These are phyloP conservation scores for Tenthredo notha DNA, from an alignment of 2,888 invertebrate genomes.

Conservation along the genomic window DNA sequence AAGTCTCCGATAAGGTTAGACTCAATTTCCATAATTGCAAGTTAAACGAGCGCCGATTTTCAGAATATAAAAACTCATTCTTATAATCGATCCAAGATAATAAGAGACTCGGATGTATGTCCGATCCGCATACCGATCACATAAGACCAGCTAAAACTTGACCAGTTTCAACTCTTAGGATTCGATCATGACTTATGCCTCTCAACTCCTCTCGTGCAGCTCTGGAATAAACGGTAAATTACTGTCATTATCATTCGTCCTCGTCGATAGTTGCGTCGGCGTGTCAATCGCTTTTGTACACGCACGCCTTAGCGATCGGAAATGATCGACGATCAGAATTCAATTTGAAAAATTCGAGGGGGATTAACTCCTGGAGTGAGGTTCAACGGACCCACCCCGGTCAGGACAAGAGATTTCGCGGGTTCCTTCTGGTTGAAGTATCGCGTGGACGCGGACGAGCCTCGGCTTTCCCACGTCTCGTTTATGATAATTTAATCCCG, in stretches of 20 bases:
- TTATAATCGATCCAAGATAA: constrained; percentile 17
- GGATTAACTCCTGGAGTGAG: background rate
- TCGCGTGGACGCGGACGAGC: constrained; percentile 40
- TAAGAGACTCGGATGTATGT: background rate
- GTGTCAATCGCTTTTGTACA: constrained; percentile 29
- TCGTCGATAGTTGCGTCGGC: constrained; percentile 23
- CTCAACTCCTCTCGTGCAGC: background rate
- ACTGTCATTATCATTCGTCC: constrained; percentile 35
- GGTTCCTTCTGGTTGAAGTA: constrained; percentile 6
- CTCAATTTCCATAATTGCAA: constrained; percentile 31
- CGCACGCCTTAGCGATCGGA: background rate
- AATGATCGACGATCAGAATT: background rate
- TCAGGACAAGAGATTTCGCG: constrained; percentile 12
- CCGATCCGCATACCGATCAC: constrained; percentile 14
- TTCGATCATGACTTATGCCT: constrained; percentile 4
- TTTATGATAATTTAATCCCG: constrained; percentile 49
- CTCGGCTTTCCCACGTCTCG: constrained; percentile 43
- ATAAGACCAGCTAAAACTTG: constrained; percentile 3
- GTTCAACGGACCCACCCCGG: constrained; percentile 15
- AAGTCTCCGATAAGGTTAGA: constrained; percentile 1
- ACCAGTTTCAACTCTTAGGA: constrained; percentile 33
- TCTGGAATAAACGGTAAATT: constrained; percentile 10
- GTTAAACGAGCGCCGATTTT: background rate
- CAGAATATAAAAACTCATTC: background rate
- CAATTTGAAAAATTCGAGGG: background rate